phyloP scores from a whole-genome alignment of 1,140 invertebrate species.

The Platorchestia sp. region DNA sequence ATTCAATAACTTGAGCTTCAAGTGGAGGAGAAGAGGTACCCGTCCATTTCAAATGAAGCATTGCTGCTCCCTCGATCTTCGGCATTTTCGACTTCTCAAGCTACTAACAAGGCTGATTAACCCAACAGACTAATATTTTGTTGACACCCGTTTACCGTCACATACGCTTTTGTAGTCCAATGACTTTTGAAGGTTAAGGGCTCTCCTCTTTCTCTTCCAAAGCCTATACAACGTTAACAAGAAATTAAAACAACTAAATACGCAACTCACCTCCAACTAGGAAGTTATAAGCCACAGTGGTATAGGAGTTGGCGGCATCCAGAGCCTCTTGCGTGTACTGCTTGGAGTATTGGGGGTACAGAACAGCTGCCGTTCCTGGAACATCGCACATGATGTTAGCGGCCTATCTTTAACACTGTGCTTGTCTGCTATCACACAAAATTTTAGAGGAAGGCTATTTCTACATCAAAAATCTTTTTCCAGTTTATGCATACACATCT shows the following conservation, averaged over 20 bases:
- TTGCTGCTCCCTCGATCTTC: no score
- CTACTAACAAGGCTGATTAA: not conserved
- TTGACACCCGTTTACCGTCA: not conserved
- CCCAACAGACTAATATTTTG: not conserved
- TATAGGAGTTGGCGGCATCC: constrained; percentile 25
- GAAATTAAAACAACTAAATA: not conserved
- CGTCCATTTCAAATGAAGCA: no score
- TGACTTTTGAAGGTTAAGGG: not conserved
- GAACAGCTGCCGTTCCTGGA: not conserved
- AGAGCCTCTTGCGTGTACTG: constrained; percentile 19
- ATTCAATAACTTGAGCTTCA: not conserved
- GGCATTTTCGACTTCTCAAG: not conserved
- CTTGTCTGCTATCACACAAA: not conserved
- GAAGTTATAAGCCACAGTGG: constrained; percentile 44
- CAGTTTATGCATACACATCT: not conserved
- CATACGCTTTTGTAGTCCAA: not conserved
- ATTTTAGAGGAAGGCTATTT: not conserved
- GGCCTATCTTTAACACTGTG: not conserved
- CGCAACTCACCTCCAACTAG: not conserved
- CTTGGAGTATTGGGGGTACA: constrained; percentile 35
- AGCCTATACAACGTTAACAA: not conserved
- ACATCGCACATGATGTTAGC: not conserved
- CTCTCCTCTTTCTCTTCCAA: not conserved
- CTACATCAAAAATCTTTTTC: no score
- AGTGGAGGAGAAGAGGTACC: not conserved